Conservation (phyloP, 92 coral and sea anemone species). For the Zoanthus sansibaricus region DNA sequence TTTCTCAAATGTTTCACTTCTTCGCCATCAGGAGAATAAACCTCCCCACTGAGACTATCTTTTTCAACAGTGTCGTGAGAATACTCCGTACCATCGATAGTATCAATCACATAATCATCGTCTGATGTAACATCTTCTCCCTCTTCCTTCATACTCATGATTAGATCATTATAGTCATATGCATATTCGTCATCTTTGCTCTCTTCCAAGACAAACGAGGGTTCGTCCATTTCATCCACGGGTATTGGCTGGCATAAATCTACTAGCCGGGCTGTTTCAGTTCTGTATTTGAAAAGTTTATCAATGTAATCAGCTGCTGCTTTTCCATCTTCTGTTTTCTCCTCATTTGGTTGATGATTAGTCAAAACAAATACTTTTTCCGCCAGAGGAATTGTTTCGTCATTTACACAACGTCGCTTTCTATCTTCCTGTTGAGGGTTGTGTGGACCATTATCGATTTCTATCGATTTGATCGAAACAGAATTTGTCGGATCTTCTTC, state of each 20-base stretch:
- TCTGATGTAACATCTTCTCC: conserved; percentile 71
- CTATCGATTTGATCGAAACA: conserved; percentile 25
- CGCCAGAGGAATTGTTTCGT: conserved; percentile 6
- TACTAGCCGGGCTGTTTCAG: conserved; percentile 76
- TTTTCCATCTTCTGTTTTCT: neutral
- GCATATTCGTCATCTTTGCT: conserved; percentile 79
- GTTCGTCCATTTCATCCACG: conserved; percentile 33
- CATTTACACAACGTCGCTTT: neutral
- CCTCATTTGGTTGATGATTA: neutral
- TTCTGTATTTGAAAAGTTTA: conserved; percentile 25
- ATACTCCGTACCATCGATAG: conserved; percentile 54
- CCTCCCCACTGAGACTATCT: neutral
- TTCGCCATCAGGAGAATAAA: conserved; percentile 62
- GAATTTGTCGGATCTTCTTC: neutral
- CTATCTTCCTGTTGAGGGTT: neutral
- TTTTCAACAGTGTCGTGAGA: conserved; percentile 6
- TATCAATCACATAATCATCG: conserved; percentile 70
- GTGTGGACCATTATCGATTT: conserved; percentile 13
- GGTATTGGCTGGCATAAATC: conserved; percentile 81
- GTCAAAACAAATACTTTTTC: conserved; percentile 33
- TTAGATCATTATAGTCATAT: conserved; percentile 82
- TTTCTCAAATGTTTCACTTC: conserved; percentile 38
- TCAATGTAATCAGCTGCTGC: neutral
- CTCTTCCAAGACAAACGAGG: conserved; percentile 69
- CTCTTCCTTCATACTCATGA: conserved; percentile 79